These are phyloP conservation scores for Dasyornis broadbenti DNA, from an alignment of 2,113 vertebrate species.

Conservation along the genomic window DNA sequence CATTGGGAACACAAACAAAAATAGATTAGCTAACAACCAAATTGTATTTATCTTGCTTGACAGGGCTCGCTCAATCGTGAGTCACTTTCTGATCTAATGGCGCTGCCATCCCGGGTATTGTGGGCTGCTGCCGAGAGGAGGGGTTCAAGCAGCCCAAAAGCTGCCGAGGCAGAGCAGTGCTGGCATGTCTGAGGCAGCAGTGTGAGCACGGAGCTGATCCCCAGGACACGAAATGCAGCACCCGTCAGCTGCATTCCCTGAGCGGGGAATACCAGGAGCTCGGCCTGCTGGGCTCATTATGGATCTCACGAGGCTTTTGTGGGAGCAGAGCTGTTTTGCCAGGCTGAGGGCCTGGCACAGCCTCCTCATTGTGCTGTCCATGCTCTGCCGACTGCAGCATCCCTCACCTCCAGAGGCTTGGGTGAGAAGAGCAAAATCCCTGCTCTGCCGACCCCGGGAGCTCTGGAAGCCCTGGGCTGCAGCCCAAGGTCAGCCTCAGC, in stretches of 20 bases:
- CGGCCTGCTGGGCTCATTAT: not conserved
- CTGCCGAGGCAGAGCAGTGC: not conserved
- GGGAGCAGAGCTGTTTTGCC: not conserved
- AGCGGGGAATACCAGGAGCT: not conserved
- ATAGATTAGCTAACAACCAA: conserved; percentile 49
- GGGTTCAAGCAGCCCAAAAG: not conserved
- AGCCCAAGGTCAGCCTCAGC: not conserved
- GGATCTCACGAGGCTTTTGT: not conserved
- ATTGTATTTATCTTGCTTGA: conserved; percentile 38
- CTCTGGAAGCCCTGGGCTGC: not conserved
- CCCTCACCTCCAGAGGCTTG: not conserved
- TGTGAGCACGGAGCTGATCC: not conserved
- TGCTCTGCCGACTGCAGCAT: not conserved
- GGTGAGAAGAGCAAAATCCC: accelerated
- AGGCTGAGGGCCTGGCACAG: not conserved
- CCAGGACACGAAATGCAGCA: not conserved
- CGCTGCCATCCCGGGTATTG: not conserved
- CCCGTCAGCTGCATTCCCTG: not conserved
- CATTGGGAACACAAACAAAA: conserved; percentile 54
- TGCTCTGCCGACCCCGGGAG: not conserved
- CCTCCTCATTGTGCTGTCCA: accelerated
- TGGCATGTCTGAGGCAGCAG: not conserved
- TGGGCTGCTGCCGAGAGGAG: not conserved
- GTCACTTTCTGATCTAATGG: conserved; percentile 35
- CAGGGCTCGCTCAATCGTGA: not conserved